Conservation (phyloP, 2,113 vertebrate genomes). For the Anser cygnoides region DNA sequence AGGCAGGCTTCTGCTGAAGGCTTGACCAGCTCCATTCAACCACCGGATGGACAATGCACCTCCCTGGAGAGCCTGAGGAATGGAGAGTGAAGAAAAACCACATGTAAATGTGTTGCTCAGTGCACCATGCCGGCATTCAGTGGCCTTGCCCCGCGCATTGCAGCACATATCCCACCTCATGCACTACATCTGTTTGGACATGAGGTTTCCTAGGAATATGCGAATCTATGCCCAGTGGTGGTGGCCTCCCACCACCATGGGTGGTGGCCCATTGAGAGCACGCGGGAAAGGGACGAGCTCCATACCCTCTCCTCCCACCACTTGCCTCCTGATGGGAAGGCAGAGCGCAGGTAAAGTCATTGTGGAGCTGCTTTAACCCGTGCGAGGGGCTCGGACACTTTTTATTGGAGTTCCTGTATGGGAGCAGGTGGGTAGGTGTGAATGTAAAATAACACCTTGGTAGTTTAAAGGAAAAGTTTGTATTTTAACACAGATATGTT, state of each 20-base stretch:
- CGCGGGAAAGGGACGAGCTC: not conserved
- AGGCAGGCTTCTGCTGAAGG: not conserved
- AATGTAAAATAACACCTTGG: not conserved
- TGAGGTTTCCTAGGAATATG: not conserved
- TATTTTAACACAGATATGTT: not conserved
- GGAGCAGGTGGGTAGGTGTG: not conserved
- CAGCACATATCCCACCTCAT: not conserved
- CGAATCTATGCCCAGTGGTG: no score
- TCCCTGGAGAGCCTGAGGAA: not conserved
- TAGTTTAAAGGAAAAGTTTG: not conserved
- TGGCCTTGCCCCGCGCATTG: not conserved
- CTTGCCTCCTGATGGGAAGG: not conserved
- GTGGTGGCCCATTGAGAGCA: not conserved
- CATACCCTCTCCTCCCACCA: not conserved
- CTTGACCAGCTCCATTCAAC: not conserved
- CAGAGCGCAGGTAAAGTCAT: not conserved
- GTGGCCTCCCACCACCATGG: not conserved
- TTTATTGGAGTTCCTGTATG: not conserved
- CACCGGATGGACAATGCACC: fast-evolving
- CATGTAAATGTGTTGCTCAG: not conserved
- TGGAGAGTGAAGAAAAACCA: not conserved
- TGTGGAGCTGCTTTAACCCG: not conserved
- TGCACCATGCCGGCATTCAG: fast-evolving
- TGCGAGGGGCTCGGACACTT: not conserved
- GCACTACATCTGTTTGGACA: not conserved